phyloP scores from a whole-genome alignment of 2,888 invertebrate genomes.

The Limenitis arthemis region DNA sequence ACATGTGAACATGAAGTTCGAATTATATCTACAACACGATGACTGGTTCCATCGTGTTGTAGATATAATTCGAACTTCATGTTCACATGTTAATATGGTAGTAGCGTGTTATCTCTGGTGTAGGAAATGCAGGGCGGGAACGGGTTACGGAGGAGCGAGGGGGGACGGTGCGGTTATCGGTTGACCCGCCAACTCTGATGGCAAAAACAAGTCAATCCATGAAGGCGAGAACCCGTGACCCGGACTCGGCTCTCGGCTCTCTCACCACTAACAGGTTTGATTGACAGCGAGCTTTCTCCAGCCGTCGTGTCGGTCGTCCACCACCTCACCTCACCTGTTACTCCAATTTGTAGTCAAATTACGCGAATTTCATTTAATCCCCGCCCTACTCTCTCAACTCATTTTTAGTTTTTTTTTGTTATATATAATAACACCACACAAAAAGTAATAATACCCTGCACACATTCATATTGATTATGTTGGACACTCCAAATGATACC shows the following conservation, averaged over 20 bases:
- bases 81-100: neutral
- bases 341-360: constrained; percentile 2
- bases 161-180: constrained; percentile 1
- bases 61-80: neutral
- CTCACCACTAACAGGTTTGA: constrained; percentile 10
- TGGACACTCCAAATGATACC: no score
- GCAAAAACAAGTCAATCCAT: constrained; percentile 16
- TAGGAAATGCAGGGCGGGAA: neutral
- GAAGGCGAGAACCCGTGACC: constrained; percentile 13
- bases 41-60: neutral
- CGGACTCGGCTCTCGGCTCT: constrained; percentile 3
- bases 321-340: constrained; percentile 3
- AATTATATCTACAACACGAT: neutral
- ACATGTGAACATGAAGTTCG: neutral
- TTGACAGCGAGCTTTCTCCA: constrained; percentile 11
- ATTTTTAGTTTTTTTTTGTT: no score
- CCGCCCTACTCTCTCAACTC: neutral
- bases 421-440: no score
- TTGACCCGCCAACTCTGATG: constrained; percentile 6
- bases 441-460: no score
- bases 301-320: constrained; percentile 4
- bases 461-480: no score
- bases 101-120: constrained; percentile 9
- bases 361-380: neutral
- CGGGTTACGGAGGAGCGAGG: neutral